A percentile compares a stretch with the other conserved stretches of the same genome.
Conservation (phyloP, 2,888 invertebrate species). For the Argyresthia albistria region DNA sequence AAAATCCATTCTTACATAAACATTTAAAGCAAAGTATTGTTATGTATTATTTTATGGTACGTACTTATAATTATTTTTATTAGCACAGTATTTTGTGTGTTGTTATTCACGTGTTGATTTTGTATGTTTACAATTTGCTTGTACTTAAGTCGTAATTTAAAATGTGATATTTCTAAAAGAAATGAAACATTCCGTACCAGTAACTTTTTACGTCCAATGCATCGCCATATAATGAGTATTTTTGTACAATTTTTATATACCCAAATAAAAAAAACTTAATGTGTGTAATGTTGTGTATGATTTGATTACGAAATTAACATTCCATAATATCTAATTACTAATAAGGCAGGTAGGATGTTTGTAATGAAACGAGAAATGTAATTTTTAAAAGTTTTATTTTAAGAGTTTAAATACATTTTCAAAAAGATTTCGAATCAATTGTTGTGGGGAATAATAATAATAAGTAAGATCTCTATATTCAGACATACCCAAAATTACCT, state of each 20-base stretch:
- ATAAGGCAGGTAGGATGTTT: conserved; percentile 7
- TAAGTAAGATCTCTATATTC: conserved; percentile 17
- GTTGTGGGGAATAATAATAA: conserved; percentile 26
- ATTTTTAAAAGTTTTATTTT: conserved; percentile 46
- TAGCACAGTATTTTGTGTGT: conserved; percentile 1
- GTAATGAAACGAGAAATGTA: conserved; percentile 7
- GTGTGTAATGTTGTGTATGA: conserved; percentile 1
- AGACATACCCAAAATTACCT: conserved; percentile 13
- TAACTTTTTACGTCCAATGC: conserved; percentile 23
- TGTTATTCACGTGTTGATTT: conserved; percentile 2
- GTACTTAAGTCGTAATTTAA: background rate
- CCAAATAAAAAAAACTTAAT: conserved; percentile 1
- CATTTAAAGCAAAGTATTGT: too few species aligned
- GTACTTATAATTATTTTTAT: background rate
- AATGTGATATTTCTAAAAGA: conserved; percentile 11
- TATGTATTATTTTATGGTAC: too few species aligned
- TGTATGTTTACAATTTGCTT: background rate
- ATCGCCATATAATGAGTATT: conserved; percentile 42
- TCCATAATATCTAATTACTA: too few species aligned
- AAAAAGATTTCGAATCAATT: conserved; percentile 18
- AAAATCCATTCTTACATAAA: too few species aligned
- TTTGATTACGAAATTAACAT: too few species aligned
- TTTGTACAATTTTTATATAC: conserved; percentile 7
- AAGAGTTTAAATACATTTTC: conserved; percentile 60
- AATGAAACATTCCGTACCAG: conserved; percentile 38